Conservation (phyloP, 1,140 invertebrate genomes). For the Heliothis virescens region DNA sequence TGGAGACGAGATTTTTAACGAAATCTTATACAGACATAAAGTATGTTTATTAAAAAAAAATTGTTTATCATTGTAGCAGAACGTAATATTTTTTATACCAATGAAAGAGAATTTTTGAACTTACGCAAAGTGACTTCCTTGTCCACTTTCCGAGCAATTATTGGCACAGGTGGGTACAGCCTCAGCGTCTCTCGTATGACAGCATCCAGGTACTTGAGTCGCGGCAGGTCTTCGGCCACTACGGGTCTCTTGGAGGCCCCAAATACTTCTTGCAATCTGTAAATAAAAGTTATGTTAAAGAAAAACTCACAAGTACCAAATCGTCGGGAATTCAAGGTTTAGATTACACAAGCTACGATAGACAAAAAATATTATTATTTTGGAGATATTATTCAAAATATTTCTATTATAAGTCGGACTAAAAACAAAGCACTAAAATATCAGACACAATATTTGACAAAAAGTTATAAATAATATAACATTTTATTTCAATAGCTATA, state of each 20-base stretch:
- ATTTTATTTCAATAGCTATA: background rate
- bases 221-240: slow-evolving; percentile 18
- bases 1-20: no score
- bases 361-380: background rate
- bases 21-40: no score
- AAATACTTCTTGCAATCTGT: slow-evolving; percentile 35
- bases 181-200: slow-evolving; percentile 44
- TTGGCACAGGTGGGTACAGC: slow-evolving; percentile 37
- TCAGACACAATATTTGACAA: background rate
- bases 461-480: background rate
- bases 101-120: no score
- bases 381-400: no score
- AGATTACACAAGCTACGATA: no score
- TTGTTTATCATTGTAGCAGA: no score
- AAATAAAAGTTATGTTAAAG: background rate
- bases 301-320: background rate
- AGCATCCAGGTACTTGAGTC: slow-evolving; percentile 36
- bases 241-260: slow-evolving; percentile 32
- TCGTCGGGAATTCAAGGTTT: no score
- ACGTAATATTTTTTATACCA: no score
- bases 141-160: slow-evolving; percentile 28
- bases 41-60: no score
- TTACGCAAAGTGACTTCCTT: slow-evolving; percentile 42
- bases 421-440: no score
- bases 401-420: no score